A percentile compares a stretch with the other conserved stretches of the same genome.
These are phyloP conservation scores for Aphelocoma californica DNA, from an alignment of 2,797 vertebrate species.

Conservation along the genomic window DNA sequence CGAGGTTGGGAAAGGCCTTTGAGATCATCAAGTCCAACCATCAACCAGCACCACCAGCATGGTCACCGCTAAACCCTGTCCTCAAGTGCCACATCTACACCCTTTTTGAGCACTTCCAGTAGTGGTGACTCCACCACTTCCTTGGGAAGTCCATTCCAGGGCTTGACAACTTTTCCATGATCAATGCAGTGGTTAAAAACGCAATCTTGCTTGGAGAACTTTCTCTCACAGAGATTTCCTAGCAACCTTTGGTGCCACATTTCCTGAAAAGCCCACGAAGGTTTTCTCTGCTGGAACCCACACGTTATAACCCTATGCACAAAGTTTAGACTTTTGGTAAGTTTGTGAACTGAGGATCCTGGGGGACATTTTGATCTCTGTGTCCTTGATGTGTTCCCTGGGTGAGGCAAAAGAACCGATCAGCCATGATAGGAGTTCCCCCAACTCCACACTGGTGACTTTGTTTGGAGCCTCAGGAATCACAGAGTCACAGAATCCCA, in stretches of 20 bases:
- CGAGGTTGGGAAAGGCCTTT: too few species aligned
- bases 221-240: accelerated
- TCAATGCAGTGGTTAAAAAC: accelerated
- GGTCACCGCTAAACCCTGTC: background rate
- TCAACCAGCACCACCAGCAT: background rate
- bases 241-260: background rate
- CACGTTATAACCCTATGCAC: accelerated
- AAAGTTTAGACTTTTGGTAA: background rate
- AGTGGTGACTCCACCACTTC: background rate
- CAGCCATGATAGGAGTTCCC: accelerated
- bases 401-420: background rate
- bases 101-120: background rate
- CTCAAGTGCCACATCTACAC: background rate
- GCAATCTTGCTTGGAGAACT: accelerated
- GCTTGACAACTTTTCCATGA: background rate
- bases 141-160: background rate
- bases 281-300: background rate
- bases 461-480: background rate
- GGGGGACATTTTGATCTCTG: accelerated
- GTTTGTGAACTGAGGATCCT: background rate
- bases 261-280: accelerated
- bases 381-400: accelerated
- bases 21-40: background rate
- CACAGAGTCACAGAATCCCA: background rate
- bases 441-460: background rate